These are phyloP conservation scores for Lemur catta DNA, from an alignment of 2,797 vertebrate genomes.

Conservation along the genomic window DNA sequence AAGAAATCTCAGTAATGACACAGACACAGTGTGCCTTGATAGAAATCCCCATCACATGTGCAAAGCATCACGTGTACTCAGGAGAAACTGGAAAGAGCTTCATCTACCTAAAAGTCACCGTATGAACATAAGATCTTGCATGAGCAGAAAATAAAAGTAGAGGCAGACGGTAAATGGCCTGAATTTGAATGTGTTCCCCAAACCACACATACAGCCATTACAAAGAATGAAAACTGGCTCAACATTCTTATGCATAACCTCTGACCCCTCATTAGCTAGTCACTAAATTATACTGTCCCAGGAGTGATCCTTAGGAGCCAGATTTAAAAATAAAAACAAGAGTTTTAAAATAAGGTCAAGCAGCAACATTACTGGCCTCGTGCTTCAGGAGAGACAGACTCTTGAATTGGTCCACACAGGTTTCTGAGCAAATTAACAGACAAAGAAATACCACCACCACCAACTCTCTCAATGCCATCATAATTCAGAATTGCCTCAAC, in stretches of 20 bases:
- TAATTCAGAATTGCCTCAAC: background rate
- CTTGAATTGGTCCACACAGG: background rate
- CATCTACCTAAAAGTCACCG: background rate
- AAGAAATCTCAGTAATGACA: background rate
- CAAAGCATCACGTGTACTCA: background rate
- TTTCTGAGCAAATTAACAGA: background rate
- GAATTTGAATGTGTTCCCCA: background rate
- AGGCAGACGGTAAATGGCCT: background rate
- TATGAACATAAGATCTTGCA: background rate
- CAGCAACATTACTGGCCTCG: background rate
- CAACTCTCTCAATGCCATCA: background rate
- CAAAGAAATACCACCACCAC: background rate
- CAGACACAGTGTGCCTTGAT: background rate
- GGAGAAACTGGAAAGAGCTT: background rate
- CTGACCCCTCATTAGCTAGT: background rate
- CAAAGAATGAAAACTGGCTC: background rate
- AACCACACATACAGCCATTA: background rate
- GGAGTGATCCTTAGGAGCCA: background rate
- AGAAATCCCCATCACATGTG: background rate
- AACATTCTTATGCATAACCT: background rate
- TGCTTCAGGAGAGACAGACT: background rate
- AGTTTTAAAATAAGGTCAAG: background rate
- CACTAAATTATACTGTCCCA: background rate
- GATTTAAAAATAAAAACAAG: background rate
- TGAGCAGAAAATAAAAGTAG: background rate